These are phyloP conservation scores for Hydractinia symbiolongicarpus DNA, from an alignment of 30 jellyfish, hydroid and myxozoan genomes.

Conservation along the genomic window DNA sequence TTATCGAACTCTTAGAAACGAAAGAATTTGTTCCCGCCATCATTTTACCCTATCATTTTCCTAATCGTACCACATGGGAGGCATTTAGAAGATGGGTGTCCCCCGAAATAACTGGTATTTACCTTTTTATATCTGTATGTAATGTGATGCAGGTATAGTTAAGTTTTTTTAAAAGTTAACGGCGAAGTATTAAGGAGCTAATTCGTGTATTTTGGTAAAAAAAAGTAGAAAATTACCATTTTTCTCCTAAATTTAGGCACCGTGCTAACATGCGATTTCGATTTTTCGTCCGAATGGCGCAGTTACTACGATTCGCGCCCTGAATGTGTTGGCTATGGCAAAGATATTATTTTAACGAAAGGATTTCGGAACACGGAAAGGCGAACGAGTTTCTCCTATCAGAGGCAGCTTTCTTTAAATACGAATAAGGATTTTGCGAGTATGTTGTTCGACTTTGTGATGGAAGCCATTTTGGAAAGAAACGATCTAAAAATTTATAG, in stretches of 20 bases:
- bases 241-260: constrained; percentile 24
- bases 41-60: constrained; percentile 56
- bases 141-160: neutral
- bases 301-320: constrained; percentile 66
- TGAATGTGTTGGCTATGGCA: constrained; percentile 58
- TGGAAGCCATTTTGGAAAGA: constrained; percentile 45
- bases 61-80: constrained; percentile 69
- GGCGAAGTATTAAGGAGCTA: neutral
- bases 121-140: neutral
- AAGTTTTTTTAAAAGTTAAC: neutral
- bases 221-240: neutral
- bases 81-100: constrained; percentile 39
- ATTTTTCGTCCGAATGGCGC: constrained; percentile 70
- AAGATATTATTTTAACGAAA: constrained; percentile 46
- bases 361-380: constrained; percentile 17
- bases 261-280: constrained; percentile 54
- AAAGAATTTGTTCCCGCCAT: constrained; percentile 48
- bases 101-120: constrained; percentile 55
- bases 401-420: constrained; percentile 42
- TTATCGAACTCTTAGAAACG: constrained; percentile 39
- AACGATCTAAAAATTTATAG: constrained; percentile 23
- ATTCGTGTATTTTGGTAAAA: neutral
- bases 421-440: constrained; percentile 68
- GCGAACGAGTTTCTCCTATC: constrained; percentile 24
- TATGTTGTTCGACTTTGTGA: constrained; percentile 53